Evolutionary conservation across 2,888 invertebrate genomes (phyloP), one percentile per base, ranked within the genome.

Genomic region (Drosophila nr. perissopoda): DNA sequence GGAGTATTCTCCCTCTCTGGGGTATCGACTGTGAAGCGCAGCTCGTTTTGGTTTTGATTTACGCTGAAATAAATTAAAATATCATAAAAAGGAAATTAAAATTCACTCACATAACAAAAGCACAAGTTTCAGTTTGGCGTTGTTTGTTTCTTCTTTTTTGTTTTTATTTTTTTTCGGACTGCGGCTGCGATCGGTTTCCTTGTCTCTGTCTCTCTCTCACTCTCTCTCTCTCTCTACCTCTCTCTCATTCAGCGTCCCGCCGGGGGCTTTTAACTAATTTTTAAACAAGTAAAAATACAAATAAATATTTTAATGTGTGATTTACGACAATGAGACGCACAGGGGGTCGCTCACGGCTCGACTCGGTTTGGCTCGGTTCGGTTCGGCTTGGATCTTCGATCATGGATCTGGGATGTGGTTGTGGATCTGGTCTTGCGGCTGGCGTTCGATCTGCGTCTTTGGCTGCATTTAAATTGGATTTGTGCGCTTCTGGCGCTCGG

Each of bases 1-100:
- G 51, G 13, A 33, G 29, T 29, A 21, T 57, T 29, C 56, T 31
- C 31, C 51, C 53, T 16, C 13, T 31, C n/a, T 54, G 38, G 18
- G 18, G 54, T 48, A 49, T 40, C n/a, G 61, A 62, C 78, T 72
- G 73, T 53, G 69, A 64, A 69, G 71, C 54, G 53, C 63, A 75
- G 73, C 85, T 87, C 84, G 90, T 91, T 91, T 87, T 73, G 86
- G 77, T 83, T 84, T 89, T 91, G 91, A 91, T 91, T 91, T 91
- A 91, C 90, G 90, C 86, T 83, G 82, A 91, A 91, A 91, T 91
- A 91, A 91, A 91, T 91, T 91, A 91, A 91, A 91, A 91, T 91
- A 91, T 91, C 89, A 91, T 91, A 91, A 91, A 91, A 90, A 90
- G 90, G 90, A 91, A 91, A 91, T 91, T 91, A 91, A 91, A 91